Evolutionary conservation across 2,113 vertebrate species (phyloP).

Genomic region (Balaenoptera acutorostrata): DNA sequence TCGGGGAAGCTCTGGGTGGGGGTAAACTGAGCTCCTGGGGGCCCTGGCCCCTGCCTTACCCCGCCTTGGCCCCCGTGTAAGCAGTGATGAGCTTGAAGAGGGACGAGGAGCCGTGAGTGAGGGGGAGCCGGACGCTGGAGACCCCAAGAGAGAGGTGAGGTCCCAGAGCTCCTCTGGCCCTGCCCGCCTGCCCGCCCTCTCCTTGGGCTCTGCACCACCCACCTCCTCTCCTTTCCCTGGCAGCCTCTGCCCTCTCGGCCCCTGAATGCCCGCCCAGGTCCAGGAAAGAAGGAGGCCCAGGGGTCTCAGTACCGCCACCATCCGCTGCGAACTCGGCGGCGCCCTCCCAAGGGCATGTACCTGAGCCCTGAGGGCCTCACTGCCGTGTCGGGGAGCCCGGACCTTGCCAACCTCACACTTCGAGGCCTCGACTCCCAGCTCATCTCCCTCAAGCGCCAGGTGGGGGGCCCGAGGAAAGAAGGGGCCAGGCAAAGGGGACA

Average conservation of each 20-base stretch:
- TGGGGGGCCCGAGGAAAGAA: constrained; percentile 47
- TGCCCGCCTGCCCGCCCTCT: rapidly evolving
- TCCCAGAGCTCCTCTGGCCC: neutral
- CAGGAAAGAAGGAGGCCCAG: constrained; percentile 86
- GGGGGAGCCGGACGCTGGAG: constrained; percentile 86
- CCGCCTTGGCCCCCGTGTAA: constrained; percentile 41
- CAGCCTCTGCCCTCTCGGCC: constrained; percentile 66
- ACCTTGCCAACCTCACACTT: constrained; percentile 84
- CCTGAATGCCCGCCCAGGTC: constrained; percentile 76
- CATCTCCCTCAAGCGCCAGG: constrained; percentile 93
- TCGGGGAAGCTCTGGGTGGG: neutral
- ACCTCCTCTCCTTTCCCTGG: neutral
- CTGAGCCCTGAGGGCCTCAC: constrained; percentile 88
- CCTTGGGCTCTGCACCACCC: neutral
- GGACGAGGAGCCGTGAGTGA: constrained; percentile 84
- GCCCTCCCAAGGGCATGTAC: constrained; percentile 94
- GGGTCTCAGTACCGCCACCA: constrained; percentile 92
- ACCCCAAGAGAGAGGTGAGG: constrained; percentile 90
- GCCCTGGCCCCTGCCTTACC: neutral
- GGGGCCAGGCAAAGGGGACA: neutral
- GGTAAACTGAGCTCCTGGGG: neutral
- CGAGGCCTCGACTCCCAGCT: constrained; percentile 90
- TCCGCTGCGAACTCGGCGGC: constrained; percentile 86
- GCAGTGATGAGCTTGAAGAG: constrained; percentile 89
- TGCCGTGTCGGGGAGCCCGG: constrained; percentile 83